Conservation (phyloP, 2,888 invertebrate species). For the Hemaris fuciformis region DNA sequence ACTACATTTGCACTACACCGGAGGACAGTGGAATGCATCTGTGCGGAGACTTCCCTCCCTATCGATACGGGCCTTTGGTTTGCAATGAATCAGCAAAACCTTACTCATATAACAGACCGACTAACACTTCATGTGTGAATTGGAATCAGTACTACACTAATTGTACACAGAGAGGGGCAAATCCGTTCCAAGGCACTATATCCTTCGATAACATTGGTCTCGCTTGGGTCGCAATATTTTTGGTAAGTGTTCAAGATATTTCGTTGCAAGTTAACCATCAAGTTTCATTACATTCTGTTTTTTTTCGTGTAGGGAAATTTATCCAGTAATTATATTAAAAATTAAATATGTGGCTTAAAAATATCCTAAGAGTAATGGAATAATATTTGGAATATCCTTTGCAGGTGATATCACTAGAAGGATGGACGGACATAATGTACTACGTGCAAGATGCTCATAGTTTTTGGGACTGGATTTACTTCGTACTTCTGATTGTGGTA, state of each 20-base stretch:
- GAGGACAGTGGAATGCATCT: constrained; percentile 97
- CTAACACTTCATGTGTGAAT: constrained; percentile 93
- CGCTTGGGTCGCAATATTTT: constrained; percentile 99
- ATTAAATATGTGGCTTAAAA: too few species aligned
- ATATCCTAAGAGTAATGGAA: too few species aligned
- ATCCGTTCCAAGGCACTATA: constrained; percentile 99
- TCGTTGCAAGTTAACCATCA: not conserved
- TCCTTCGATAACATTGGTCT: constrained; percentile 99
- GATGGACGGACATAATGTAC: constrained; percentile 99
- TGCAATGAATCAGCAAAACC: constrained; percentile 89
- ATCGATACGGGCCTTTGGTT: constrained; percentile 85
- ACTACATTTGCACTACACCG: constrained; percentile 97
- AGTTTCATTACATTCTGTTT: not conserved
- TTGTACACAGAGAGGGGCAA: constrained; percentile 95
- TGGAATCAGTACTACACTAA: constrained; percentile 99
- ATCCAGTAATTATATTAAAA: too few species aligned
- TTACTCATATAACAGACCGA: constrained; percentile 82
- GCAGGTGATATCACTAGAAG: constrained; percentile 98
- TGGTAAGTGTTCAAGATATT: constrained; percentile 85
- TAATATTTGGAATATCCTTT: constrained; percentile 8
- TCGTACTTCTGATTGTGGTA: constrained; percentile 99
- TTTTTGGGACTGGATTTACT: constrained; percentile 99
- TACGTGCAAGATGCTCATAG: constrained; percentile 99
- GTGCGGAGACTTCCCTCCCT: constrained; percentile 92
- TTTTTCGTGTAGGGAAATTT: not conserved